Evolutionary conservation across 2,113 vertebrate species (phyloP).

Genomic region (Tiliqua scincoides): DNA sequence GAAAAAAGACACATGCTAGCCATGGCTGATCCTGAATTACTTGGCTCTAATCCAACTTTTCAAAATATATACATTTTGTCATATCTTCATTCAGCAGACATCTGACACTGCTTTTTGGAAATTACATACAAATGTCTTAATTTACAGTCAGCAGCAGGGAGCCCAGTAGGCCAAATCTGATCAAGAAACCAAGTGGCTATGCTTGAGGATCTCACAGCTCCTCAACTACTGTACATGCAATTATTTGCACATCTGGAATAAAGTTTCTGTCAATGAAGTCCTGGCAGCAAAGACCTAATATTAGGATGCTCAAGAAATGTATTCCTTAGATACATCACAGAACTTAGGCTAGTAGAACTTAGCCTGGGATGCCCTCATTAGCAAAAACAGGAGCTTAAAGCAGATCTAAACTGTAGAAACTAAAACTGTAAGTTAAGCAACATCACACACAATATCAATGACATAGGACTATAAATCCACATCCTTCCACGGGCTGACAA

Average conservation of each 20-base stretch:
- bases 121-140: too few relatives aligned
- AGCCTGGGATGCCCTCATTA: too few relatives aligned
- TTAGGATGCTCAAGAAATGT: not conserved
- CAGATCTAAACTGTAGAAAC: not conserved
- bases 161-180: too few relatives aligned
- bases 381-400: not conserved
- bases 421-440: not conserved
- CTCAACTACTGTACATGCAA: not conserved
- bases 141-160: too few relatives aligned
- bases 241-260: not conserved
- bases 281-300: not conserved
- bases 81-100: too few relatives aligned
- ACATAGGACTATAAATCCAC: too few relatives aligned
- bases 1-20: not conserved
- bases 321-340: not conserved
- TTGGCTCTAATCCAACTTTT: too few relatives aligned
- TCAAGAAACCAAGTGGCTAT: too few relatives aligned
- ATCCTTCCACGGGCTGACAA: not conserved
- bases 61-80: too few relatives aligned
- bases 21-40: too few relatives aligned
- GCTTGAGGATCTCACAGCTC: too few relatives aligned
- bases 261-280: not conserved
- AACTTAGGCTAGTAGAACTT: not conserved
- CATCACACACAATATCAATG: not conserved
- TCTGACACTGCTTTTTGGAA: too few relatives aligned